Evolutionary conservation across 2,888 invertebrate genomes (phyloP).

Genomic region (Pyrocoelia pectoralis): DNA sequence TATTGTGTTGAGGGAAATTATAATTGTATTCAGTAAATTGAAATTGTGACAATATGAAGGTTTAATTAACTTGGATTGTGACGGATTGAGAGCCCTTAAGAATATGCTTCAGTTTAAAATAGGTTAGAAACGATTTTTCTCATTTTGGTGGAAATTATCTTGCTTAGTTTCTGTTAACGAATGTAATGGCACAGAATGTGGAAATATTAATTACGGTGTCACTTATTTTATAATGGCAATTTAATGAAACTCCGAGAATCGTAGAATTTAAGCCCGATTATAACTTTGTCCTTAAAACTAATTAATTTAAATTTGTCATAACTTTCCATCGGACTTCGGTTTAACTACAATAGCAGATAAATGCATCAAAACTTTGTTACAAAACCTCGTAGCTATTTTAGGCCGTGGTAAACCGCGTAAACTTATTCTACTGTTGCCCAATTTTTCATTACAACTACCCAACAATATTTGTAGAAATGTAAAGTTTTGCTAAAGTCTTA

Average conservation of each 20-base stretch:
- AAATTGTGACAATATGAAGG: neutral
- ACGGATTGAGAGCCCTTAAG: neutral
- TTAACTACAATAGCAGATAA: neutral
- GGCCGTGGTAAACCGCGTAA: neutral
- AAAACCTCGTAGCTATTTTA: neutral
- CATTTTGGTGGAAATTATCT: neutral
- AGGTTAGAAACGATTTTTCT: neutral
- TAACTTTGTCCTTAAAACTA: slow-evolving; percentile 7
- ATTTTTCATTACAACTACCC: too few relatives aligned
- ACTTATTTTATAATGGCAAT: neutral
- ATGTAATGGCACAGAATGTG: neutral
- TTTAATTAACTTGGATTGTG: neutral
- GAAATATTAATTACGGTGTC: neutral
- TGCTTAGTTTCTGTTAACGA: neutral
- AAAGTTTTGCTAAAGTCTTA: too few relatives aligned
- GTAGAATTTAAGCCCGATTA: slow-evolving; percentile 5
- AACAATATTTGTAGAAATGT: too few relatives aligned
- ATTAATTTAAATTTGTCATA: slow-evolving; percentile 10
- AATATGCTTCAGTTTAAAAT: neutral
- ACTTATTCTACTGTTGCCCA: too few relatives aligned
- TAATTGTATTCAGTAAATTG: neutral
- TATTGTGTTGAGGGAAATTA: too few relatives aligned
- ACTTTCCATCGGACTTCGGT: neutral
- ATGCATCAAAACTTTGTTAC: neutral
- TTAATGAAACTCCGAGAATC: neutral